Conservation (phyloP, 2,888 invertebrate species). For the Cantharis flavilabris region DNA sequence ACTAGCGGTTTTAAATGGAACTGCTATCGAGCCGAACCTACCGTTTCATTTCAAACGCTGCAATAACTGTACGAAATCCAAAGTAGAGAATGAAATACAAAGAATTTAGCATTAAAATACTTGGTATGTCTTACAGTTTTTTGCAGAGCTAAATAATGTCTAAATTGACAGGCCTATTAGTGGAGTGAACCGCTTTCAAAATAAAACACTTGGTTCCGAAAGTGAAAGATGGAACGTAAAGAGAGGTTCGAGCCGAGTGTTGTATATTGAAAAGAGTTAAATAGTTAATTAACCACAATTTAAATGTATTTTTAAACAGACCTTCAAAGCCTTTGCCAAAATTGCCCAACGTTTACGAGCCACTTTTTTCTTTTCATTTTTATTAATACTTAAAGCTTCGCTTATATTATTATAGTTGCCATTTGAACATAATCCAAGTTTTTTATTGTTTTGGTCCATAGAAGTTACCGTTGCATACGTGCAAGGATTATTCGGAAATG, state of each 20-base stretch:
- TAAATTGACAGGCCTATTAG: background rate
- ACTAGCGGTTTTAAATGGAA: background rate
- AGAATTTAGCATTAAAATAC: too few relatives aligned
- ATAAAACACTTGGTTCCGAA: background rate
- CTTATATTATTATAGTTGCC: conserved; percentile 47
- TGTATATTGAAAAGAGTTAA: background rate
- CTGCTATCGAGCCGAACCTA: background rate
- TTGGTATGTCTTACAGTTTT: too few relatives aligned
- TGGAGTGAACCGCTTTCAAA: background rate
- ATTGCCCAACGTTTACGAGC: conserved; percentile 73
- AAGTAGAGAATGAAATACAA: too few relatives aligned
- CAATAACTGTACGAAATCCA: too few relatives aligned
- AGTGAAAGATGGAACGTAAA: background rate
- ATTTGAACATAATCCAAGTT: conserved; percentile 46
- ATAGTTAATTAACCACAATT: background rate
- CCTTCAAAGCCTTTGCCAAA: conserved; percentile 67
- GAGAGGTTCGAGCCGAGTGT: background rate
- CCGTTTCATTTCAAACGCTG: too few relatives aligned
- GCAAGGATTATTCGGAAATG: conserved; percentile 27
- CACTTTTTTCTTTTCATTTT: conserved; percentile 57
- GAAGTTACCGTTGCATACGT: conserved; percentile 44
- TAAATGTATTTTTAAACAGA: conserved; percentile 51
- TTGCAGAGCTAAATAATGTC: too few relatives aligned
- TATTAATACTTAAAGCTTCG: conserved; percentile 46
- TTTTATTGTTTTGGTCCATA: conserved; percentile 54